Conservation (phyloP, 2,113 vertebrate genomes). For the Laterallus jamaicensis region DNA sequence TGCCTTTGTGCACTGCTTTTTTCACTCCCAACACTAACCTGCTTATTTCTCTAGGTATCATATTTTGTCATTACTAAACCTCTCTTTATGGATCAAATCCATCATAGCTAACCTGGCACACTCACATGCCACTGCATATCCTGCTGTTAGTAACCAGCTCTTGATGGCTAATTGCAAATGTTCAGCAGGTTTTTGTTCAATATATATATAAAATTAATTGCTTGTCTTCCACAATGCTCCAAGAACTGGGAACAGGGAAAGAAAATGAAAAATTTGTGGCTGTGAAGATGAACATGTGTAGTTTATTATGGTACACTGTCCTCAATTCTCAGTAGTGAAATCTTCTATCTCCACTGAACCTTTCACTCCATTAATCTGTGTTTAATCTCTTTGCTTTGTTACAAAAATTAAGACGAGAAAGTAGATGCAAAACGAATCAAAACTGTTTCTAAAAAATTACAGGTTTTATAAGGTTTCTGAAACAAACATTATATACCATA, state of each 20-base stretch:
- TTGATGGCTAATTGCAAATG: neutral
- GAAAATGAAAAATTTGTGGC: neutral
- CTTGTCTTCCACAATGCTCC: neutral
- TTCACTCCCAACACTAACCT: neutral
- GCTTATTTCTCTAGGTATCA: neutral
- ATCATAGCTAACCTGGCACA: neutral
- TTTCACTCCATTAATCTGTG: neutral
- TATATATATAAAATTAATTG: neutral
- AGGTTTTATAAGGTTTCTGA: neutral
- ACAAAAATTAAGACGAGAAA: neutral
- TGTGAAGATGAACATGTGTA: neutral
- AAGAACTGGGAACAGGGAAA: neutral
- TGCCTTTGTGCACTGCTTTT: neutral
- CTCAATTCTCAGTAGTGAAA: neutral
- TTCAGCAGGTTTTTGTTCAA: neutral
- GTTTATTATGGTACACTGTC: neutral
- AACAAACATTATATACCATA: neutral
- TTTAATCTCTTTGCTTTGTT: neutral
- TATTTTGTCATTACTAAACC: neutral
- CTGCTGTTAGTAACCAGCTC: neutral
- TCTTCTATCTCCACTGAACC: neutral
- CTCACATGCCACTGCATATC: neutral
- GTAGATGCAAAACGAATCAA: neutral
- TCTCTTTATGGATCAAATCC: neutral
- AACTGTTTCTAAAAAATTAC: neutral